Percentiles rank a stretch among this genome's conserved stretches.
phyloP scores from a whole-genome alignment of 2,113 vertebrate species.

The Sebastes fasciatus region DNA sequence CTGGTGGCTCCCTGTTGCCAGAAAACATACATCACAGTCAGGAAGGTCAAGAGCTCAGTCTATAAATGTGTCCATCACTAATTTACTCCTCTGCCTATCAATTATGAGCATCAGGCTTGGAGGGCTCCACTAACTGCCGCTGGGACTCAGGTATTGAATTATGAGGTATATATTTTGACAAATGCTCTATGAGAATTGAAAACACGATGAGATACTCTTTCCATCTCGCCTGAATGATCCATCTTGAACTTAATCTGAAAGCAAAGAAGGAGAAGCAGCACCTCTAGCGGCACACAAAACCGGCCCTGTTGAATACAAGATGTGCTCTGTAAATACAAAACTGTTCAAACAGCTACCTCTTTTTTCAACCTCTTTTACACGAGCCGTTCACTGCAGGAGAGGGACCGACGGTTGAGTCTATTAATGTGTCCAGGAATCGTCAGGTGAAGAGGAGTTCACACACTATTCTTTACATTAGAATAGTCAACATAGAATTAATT shows the following conservation, averaged over 20 bases:
- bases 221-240: conserved; percentile 21
- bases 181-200: conserved; percentile 54
- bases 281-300: conserved; percentile 33
- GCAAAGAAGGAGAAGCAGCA: conserved; percentile 27
- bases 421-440: conserved; percentile 18
- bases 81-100: conserved; percentile 75
- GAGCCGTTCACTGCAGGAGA: conserved; percentile 4
- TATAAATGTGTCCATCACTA: conserved; percentile 79
- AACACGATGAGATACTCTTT: conserved; percentile 42
- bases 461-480: not conserved
- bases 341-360: conserved; percentile 54
- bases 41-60: conserved; percentile 69
- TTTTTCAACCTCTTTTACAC: not conserved
- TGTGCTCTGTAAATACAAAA: conserved; percentile 47
- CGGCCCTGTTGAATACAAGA: conserved; percentile 30
- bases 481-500: not conserved
- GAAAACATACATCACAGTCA: conserved; percentile 73
- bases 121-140: conserved; percentile 25
- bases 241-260: conserved; percentile 38
- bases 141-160: conserved; percentile 56
- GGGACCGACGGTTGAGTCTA: conserved; percentile 27
- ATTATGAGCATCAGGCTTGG: conserved; percentile 57
- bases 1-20: conserved; percentile 57
- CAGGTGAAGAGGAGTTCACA: conserved; percentile 24
- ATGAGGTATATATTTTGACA: conserved; percentile 58